A percentile compares a stretch with the other conserved stretches of the same genome.
Conservation (phyloP, 2,888 invertebrate species). For the Eristalinus sepulchralis region DNA sequence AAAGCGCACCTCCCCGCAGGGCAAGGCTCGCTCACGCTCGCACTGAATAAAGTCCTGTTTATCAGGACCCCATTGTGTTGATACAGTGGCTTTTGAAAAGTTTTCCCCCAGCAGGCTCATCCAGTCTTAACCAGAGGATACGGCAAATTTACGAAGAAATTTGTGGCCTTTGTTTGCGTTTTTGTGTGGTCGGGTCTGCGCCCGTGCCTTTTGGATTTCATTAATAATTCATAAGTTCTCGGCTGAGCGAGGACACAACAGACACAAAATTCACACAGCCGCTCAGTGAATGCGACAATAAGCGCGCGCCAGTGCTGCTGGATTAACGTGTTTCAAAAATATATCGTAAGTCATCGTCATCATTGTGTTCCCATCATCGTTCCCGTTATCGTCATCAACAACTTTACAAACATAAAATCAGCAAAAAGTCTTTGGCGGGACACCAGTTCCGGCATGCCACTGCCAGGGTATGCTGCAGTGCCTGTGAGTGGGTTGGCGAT, state of each 20-base stretch:
- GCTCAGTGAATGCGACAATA: slow-evolving; percentile 3
- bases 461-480: not conserved
- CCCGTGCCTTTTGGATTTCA: slow-evolving; percentile 41
- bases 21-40: not conserved
- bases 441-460: not conserved
- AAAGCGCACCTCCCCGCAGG: not conserved
- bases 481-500: not conserved
- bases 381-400: slow-evolving; percentile 61
- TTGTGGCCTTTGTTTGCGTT: slow-evolving; percentile 42
- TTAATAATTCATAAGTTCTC: slow-evolving; percentile 67
- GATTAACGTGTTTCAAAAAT: slow-evolving; percentile 67
- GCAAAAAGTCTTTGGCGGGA: not conserved
- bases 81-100: slow-evolving; percentile 40
- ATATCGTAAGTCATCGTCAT: slow-evolving; percentile 64
- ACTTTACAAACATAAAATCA: slow-evolving; percentile 51
- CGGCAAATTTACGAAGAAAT: slow-evolving; percentile 42
- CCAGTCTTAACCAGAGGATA: slow-evolving; percentile 20
- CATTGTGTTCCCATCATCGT: slow-evolving; percentile 61
- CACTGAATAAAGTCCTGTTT: slow-evolving; percentile 29
- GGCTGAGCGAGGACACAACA: not conserved
- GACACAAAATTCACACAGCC: not conserved
- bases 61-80: slow-evolving; percentile 37
- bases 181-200: slow-evolving; percentile 7
- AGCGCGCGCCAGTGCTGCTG: slow-evolving; percentile 8
- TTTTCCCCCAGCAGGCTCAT: slow-evolving; percentile 15